A percentile compares a stretch with the other conserved stretches of the same genome.
These are phyloP conservation scores for Cyanocitta stelleri DNA, from an alignment of 2,113 vertebrate species.

Conservation along the genomic window DNA sequence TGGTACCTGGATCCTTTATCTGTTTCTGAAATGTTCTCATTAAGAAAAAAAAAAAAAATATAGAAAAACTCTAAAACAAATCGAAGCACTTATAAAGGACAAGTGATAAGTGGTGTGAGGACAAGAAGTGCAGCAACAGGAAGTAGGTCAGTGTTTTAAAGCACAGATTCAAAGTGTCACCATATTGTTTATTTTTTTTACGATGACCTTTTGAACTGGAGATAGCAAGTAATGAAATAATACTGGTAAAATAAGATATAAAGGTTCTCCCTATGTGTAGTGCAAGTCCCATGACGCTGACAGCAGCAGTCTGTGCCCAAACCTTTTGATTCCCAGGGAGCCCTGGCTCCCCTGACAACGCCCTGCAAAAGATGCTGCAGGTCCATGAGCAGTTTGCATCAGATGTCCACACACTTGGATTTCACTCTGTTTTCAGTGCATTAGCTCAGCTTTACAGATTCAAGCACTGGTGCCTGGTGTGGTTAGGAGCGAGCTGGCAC, in stretches of 20 bases:
- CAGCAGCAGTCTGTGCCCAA: background rate
- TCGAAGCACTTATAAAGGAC: background rate
- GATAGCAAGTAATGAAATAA: background rate
- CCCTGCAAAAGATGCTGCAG: background rate
- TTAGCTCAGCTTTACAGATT: background rate
- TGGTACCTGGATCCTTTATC: background rate
- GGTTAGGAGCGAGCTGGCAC: background rate
- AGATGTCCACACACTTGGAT: background rate
- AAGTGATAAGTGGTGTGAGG: background rate
- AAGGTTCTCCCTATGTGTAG: background rate
- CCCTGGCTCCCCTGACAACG: rapidly evolving
- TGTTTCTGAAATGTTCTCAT: background rate
- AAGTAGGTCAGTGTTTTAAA: background rate
- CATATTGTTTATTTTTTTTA: background rate
- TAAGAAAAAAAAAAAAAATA: background rate
- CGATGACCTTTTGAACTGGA: background rate
- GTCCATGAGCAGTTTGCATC: background rate
- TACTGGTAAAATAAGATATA: background rate
- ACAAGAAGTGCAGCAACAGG: background rate
- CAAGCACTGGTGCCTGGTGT: background rate
- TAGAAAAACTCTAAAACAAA: background rate
- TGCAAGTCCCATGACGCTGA: background rate
- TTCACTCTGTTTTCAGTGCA: background rate
- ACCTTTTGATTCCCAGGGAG: background rate
- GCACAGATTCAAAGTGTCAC: background rate